A percentile compares a stretch with the other conserved stretches of the same genome.
Evolutionary conservation across 1,140 invertebrate species (phyloP).

Genomic region (Trichonephila inaurata): DNA sequence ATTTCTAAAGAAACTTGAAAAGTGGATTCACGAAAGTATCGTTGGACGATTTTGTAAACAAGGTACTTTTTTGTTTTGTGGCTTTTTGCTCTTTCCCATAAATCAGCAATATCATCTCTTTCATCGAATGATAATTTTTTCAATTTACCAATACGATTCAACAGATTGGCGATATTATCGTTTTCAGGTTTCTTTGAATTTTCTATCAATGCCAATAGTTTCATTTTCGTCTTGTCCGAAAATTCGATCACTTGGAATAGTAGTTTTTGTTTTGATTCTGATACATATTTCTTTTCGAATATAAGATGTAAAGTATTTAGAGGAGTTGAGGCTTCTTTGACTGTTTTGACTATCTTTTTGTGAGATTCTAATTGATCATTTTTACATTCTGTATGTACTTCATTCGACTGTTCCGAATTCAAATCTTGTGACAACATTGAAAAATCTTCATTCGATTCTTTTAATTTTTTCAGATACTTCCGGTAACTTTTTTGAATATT

Average conservation of each 20-base stretch:
- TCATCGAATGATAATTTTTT: constrained; percentile 35
- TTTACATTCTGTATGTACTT: not conserved
- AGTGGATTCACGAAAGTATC: not conserved
- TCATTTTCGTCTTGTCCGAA: not conserved
- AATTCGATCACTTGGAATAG: not conserved
- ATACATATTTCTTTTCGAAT: not conserved
- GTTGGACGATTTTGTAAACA: not conserved
- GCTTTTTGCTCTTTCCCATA: constrained; percentile 43
- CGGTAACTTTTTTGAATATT: not conserved
- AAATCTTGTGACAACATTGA: too few relatives aligned
- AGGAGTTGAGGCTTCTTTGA: not conserved
- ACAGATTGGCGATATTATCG: not conserved
- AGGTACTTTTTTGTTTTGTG: not conserved
- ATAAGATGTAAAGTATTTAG: not conserved
- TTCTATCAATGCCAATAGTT: not conserved
- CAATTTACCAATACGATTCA: not conserved
- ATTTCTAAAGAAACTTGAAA: constrained; percentile 40
- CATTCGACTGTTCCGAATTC: not conserved
- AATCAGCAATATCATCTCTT: not conserved
- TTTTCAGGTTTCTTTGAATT: not conserved
- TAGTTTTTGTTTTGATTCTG: not conserved
- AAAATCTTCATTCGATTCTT: not conserved
- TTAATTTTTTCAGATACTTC: not conserved
- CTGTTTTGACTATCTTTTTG: not conserved
- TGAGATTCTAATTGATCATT: not conserved